Conservation (phyloP, 2,797 vertebrate genomes). For the Oreochromis mossambicus region DNA sequence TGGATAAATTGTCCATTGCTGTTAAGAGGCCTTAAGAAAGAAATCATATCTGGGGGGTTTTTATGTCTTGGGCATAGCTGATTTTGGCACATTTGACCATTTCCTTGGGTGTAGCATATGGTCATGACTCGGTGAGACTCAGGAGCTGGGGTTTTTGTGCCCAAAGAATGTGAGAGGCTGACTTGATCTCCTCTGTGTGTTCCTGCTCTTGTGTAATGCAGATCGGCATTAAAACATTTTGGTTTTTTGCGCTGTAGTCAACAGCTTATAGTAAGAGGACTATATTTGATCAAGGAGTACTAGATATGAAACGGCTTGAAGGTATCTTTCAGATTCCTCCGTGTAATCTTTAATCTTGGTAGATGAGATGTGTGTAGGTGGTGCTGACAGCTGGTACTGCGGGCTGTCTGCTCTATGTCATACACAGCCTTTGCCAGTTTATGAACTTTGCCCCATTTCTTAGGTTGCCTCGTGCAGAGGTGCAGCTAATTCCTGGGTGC, state of each 20-base stretch:
- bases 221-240: not conserved
- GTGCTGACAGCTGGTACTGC: not conserved
- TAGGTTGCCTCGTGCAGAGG: not conserved
- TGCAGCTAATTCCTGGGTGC: not conserved
- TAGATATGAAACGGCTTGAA: not conserved
- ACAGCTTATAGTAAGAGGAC: not conserved
- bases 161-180: conserved; percentile 16
- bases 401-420: conserved; percentile 23
- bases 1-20: not conserved
- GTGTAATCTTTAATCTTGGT: not conserved
- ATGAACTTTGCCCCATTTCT: conserved; percentile 61
- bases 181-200: not conserved
- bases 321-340: not conserved
- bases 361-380: conserved; percentile 18
- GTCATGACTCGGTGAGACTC: conserved; percentile 10
- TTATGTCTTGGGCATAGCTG: not conserved
- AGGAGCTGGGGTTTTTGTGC: conserved; percentile 2
- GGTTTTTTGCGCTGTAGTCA: not conserved
- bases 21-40: not conserved
- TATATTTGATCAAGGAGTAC: not conserved
- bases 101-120: conserved; percentile 21
- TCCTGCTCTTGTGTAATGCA: conserved; percentile 20
- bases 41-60: not conserved
- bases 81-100: not conserved
- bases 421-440: conserved; percentile 14